A percentile compares a stretch with the other conserved stretches of the same genome.
Conservation (phyloP, 2,113 vertebrate genomes). For the Chlamydotis undulata region DNA sequence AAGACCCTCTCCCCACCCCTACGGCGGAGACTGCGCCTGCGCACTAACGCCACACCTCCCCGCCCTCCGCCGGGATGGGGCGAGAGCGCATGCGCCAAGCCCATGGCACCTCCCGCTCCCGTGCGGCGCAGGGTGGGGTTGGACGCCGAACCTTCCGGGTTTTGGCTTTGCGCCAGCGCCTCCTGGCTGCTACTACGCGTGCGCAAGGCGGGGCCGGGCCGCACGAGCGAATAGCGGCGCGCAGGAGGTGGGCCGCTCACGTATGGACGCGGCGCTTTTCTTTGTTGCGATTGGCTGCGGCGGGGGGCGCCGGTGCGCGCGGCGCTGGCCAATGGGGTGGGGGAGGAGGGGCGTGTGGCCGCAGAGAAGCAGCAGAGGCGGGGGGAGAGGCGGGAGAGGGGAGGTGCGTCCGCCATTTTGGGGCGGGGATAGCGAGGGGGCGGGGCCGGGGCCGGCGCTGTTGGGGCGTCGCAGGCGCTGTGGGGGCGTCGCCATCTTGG, state of each 20-base stretch:
- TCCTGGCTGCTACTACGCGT: background rate
- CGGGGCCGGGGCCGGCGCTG: too few species aligned
- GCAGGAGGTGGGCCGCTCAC: background rate
- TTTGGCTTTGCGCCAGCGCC: too few species aligned
- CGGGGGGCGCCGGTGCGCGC: too few species aligned
- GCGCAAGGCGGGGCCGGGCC: background rate
- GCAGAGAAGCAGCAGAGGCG: too few species aligned
- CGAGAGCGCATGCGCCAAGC: background rate
- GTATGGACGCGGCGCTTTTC: background rate
- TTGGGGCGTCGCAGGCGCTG: too few species aligned
- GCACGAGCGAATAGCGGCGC: background rate
- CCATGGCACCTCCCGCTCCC: rapidly evolving
- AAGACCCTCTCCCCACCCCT: rapidly evolving
- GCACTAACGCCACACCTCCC: background rate
- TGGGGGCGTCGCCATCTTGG: rapidly evolving
- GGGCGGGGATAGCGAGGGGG: too few species aligned
- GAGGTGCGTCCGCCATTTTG: too few species aligned
- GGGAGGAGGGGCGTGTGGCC: too few species aligned
- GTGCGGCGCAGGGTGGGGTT: background rate
- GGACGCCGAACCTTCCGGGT: background rate
- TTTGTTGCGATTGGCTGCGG: background rate
- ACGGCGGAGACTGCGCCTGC: background rate
- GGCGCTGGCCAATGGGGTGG: too few species aligned
- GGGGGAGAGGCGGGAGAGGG: too few species aligned
- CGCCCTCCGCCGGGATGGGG: too few species aligned